These are phyloP conservation scores for Rotaria magnacalcarata DNA, from an alignment of 2,888 invertebrate species.

Conservation along the genomic window DNA sequence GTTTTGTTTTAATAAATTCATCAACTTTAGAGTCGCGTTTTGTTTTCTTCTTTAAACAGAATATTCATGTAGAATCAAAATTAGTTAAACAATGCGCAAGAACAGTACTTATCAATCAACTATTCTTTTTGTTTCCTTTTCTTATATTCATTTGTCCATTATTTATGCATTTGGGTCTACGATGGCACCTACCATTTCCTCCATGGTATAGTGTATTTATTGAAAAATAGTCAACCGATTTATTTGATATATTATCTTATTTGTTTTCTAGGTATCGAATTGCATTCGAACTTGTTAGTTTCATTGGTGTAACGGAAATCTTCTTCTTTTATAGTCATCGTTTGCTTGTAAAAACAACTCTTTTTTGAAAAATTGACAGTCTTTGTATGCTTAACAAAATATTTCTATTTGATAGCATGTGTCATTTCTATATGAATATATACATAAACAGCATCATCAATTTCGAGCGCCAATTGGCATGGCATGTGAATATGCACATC, in stretches of 20 bases:
- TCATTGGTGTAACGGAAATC: background rate
- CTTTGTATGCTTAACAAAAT: too few relatives aligned
- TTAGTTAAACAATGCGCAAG: background rate
- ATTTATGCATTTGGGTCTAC: background rate
- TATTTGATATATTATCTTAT: background rate
- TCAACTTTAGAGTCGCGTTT: too few relatives aligned
- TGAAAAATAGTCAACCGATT: background rate
- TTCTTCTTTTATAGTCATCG: constrained; percentile 29
- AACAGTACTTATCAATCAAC: background rate
- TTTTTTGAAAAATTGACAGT: background rate
- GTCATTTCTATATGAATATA: background rate
- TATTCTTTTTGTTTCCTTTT: background rate
- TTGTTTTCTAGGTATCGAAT: background rate
- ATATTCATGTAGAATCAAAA: background rate
- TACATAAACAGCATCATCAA: constrained; percentile 18
- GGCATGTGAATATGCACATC: constrained; percentile 25
- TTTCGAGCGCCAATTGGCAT: constrained; percentile 27
- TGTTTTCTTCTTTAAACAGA: background rate
- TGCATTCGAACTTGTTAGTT: background rate
- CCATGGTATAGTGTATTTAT: background rate
- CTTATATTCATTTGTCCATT: background rate
- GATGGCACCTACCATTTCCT: constrained; percentile 4
- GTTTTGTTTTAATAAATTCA: too few relatives aligned
- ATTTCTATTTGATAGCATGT: background rate
- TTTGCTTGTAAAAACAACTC: background rate